Evolutionary conservation across 2,888 invertebrate genomes (phyloP), one percentile per base, ranked within the genome.

Genomic region (Micoletzkya japonica): DNA sequence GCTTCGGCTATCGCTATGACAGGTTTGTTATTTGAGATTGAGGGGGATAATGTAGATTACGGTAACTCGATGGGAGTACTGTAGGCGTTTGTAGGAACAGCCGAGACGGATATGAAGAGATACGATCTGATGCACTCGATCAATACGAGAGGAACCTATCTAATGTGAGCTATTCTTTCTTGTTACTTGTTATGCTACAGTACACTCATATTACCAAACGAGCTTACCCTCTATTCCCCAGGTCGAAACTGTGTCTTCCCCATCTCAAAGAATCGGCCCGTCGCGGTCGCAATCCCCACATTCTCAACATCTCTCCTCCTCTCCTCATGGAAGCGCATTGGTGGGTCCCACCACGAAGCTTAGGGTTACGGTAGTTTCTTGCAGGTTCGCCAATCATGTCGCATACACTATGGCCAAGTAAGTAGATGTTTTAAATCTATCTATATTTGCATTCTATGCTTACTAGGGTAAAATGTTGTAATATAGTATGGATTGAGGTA

Each of bases 401-500:
- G 96, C 95, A 0, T 97, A 97, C 87, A 96, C 96, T 0, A 96
- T 97, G 91, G 94, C 97, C 2, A 97, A 97, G 86, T 63, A 14
- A 63, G 63, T 50, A 28, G 17, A 14, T 30, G 20, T 52, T 10
- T 7, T 1, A 2, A 24, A n/a, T n/a, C n/a, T n/a, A n/a, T n/a
- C n/a, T n/a, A n/a, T n/a, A n/a, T n/a, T n/a, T n/a, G n/a, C n/a
- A n/a, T n/a, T n/a, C 7, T 39, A 17, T 39, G 7, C 17, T 39
- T 39, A 10, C 39, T 39, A 39, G 50, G 24, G 10, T n/a, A n/a
- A 50, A 50, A 50, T 20, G 24, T 14, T 14, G 30, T 54, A 28
- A 7, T 7, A 39, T 59, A 37, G 34, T 28, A 52, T 52, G 26
- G 14, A 26, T 52, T 10, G 14, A 63, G 63, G 36, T 63, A 37